Base-by-base conservation (phyloP, 2,797 vertebrate species). In the Alca torda region DNA sequence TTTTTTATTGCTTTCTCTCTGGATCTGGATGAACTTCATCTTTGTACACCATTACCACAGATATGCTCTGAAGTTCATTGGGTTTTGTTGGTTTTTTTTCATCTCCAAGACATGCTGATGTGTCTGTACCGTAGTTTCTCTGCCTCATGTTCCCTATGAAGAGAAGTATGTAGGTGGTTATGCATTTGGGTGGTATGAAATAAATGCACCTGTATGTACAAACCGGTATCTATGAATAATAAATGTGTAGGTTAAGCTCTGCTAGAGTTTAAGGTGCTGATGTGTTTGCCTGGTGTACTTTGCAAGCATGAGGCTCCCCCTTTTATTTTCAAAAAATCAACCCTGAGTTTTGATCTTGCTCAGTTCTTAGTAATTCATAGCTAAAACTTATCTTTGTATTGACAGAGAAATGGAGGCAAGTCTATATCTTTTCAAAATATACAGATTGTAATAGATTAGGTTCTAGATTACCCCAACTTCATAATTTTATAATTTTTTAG, bases 141-240 rank as follows among this genome's bases (percentile, higher is more conserved):
- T 73, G 60, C 35, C 69, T 74, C 48, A 2, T 23, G 13, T 56
- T 84, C 53, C 65, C 53, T 59, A 10, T 46, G 51, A 45, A 50
- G 28, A 60, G 41, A 82, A 68, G 14, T 31, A 9, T 28, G 31
- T 69, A 68, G n/a, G 74, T 87, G 74, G 31, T 53, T 61, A 3
- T 68, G n/a, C n/a, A 17, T 51, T 65, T 67, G 61, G 16, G 33
- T 33, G 18, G 17, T 67, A 33, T 11, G 53, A n/a, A 73, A 86
- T 65, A 65, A 87, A 43, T 6, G 15, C 8, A 7, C 20, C 20
- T 48, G 11, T 79, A n/a, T 0, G 5, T 64, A 54, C 68, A 87
- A 23, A 8, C 1, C 2, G 39, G 3, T 13, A 14, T 15, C 11
- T 60, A 1, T 11, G 10, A 13, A 14, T 60, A 6, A 26, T 33